Evolutionary conservation across 2,888 invertebrate species (phyloP), one percentile per base, ranked within the genome.

Genomic region (Leucophora obtusa): DNA sequence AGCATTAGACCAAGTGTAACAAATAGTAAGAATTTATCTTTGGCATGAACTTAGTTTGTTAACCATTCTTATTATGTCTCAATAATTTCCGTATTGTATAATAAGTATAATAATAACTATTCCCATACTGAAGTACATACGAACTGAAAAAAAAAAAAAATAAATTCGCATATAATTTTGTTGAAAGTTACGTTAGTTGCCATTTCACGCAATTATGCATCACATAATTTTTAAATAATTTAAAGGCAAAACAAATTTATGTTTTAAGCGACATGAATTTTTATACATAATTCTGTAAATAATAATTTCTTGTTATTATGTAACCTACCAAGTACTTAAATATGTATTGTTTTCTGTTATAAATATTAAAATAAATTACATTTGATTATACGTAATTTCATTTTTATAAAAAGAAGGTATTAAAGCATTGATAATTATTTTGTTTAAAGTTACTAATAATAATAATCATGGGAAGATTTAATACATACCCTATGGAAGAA

Each of bases 131-230:
- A 38, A 35, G 6, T 28, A 59, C 35, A 59, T 11, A 60, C n/a
- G 6, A 47, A n/a, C 43, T 47, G n/a, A n/a, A n/a, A n/a, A n/a
- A n/a, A n/a, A n/a, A n/a, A n/a, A 5, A 47, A 7, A 47, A 0
- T 47, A 6, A 28, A 28, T 68, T 47, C 56, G 17, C 47, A 68
- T 68, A 58, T 33, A 69, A 69, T 50, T 59, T 69, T 9, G 6
- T 50, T 35, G 35, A 33, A 47, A 47, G 43, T 47, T 47, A 47
- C 43, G 28, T 15, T 15, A 54, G 24, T 70, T 70, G 35, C 51
- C 50, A 56, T 76, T 76, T 54, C 76, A 76, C 76, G 76, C 76
- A 80, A 72, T 76, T 80, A 63, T 76, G 80, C 58, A 47, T 76
- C 68, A 76, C 63, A 80, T 81, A 73, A 72, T 76, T 69, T 58